Conservation (phyloP, 2,797 vertebrate species). For the Hippoglossus hippoglossus region DNA sequence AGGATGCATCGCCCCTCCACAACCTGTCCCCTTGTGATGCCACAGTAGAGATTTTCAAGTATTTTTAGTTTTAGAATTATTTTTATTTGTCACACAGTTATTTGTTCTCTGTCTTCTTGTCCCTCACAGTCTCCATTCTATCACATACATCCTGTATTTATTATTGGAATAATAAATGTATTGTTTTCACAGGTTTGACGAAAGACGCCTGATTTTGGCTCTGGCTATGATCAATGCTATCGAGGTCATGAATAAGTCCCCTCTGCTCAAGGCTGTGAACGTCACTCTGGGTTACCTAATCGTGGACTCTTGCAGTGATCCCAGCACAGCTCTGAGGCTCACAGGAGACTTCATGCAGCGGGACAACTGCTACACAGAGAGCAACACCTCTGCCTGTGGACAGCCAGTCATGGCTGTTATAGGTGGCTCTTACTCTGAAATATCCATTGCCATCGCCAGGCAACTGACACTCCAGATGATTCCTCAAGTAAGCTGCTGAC, state of each 20-base stretch:
- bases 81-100: too few relatives aligned
- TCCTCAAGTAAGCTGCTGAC: conserved; percentile 83
- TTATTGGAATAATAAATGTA: neutral
- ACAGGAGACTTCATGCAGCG: too few relatives aligned
- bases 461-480: conserved; percentile 88
- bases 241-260: conserved; percentile 87
- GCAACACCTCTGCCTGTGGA: conserved; percentile 65
- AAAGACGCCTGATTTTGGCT: conserved; percentile 75
- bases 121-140: neutral
- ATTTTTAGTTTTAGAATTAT: too few relatives aligned
- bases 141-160: neutral
- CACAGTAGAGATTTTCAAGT: too few relatives aligned
- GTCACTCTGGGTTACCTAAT: conserved; percentile 87
- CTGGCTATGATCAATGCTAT: conserved; percentile 90
- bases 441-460: conserved; percentile 87
- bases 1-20: too few relatives aligned
- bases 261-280: conserved; percentile 77
- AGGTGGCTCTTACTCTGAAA: conserved; percentile 86
- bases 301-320: too few relatives aligned
- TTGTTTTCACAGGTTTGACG: conserved; percentile 80
- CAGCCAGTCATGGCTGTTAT: conserved; percentile 84
- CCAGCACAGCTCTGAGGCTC: too few relatives aligned
- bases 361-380: too few relatives aligned
- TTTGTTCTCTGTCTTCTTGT: neutral
- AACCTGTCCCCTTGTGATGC: too few relatives aligned